These are phyloP conservation scores for Tragelaphus imberbis DNA, from an alignment of 2,113 vertebrate species.

Conservation along the genomic window DNA sequence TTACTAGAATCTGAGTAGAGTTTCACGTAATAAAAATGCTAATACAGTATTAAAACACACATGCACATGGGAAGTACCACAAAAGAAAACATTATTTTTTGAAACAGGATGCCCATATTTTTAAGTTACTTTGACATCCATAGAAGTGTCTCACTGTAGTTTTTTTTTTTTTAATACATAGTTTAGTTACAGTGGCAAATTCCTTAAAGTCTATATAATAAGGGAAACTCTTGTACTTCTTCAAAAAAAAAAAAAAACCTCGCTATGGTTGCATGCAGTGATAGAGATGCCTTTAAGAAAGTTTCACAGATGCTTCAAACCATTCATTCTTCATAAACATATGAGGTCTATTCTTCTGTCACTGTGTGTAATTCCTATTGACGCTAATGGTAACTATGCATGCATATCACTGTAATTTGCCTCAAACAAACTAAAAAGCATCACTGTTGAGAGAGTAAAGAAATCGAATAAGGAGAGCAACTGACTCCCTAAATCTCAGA, in stretches of 20 bases:
- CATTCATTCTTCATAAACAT: conserved; percentile 73
- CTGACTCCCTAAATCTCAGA: conserved; percentile 21
- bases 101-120: neutral
- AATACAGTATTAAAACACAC: neutral
- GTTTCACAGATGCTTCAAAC: conserved; percentile 72
- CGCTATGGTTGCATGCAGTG: conserved; percentile 57
- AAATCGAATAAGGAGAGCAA: conserved; percentile 52
- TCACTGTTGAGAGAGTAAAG: conserved; percentile 56
- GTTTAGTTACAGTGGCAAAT: neutral
- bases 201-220: conserved; percentile 20
- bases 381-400: conserved; percentile 72
- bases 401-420: conserved; percentile 66
- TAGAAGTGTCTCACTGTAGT: neutral
- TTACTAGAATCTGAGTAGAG: neutral
- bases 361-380: conserved; percentile 67
- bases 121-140: conserved; percentile 6
- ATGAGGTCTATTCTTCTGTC: conserved; percentile 69
- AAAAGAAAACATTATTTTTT: neutral
- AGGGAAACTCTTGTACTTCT: neutral
- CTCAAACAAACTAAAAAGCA: conserved; percentile 65
- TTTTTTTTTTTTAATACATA: neutral
- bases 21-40: conserved; percentile 7
- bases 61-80: neutral
- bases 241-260: conserved; percentile 4
- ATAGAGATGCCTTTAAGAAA: conserved; percentile 62